phyloP scores from a whole-genome alignment of 2,888 invertebrate species.

The Drosophila ustulata region DNA sequence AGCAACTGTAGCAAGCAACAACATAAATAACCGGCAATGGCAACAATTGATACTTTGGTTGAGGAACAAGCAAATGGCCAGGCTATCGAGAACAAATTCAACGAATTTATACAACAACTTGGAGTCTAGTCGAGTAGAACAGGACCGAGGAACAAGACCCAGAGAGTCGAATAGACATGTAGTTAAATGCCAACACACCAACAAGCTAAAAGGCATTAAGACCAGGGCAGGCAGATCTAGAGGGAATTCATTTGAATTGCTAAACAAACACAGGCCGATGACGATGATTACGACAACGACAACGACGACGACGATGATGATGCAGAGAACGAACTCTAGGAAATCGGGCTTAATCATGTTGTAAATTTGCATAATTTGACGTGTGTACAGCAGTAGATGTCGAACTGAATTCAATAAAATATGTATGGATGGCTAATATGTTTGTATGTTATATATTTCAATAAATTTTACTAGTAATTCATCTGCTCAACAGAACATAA shows the following conservation, averaged over 20 bases:
- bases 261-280: conserved; percentile 61
- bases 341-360: conserved; percentile 77
- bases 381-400: conserved; percentile 43
- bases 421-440: conserved; percentile 23
- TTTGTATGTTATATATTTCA: conserved; percentile 53
- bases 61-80: conserved; percentile 38
- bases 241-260: conserved; percentile 79
- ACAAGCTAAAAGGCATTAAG: conserved; percentile 37
- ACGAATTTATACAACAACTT: conserved; percentile 53
- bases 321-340: conserved; percentile 13
- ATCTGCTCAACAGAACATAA: conserved; percentile 10
- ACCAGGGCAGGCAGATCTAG: conserved; percentile 19
- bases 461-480: conserved; percentile 42
- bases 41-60: conserved; percentile 71
- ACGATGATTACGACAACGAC: conserved; percentile 3
- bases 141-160: conserved; percentile 18
- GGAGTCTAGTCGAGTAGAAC: conserved; percentile 9
- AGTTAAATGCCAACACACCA: conserved; percentile 61
- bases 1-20: conserved; percentile 34
- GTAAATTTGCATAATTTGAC: conserved; percentile 80
- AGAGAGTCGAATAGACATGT: conserved; percentile 39
- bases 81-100: conserved; percentile 59
- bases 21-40: conserved; percentile 70
- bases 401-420: conserved; percentile 6
- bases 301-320: conserved; percentile 1